Evolutionary conservation across 2,888 invertebrate species (phyloP).

Genomic region (Xylocampa areola): DNA sequence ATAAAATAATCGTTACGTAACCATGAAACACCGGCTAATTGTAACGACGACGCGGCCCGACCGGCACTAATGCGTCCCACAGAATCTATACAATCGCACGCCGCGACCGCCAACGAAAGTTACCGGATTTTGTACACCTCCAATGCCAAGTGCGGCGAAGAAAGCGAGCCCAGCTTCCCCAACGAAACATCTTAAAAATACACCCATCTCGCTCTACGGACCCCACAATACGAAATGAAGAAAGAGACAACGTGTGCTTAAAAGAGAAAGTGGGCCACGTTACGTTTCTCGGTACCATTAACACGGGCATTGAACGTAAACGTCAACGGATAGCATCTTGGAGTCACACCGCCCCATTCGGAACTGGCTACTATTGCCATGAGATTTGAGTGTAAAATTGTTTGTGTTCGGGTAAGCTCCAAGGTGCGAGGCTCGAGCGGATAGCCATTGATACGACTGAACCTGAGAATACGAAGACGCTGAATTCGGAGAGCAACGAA

Average conservation of each 20-base stretch:
- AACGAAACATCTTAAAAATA: constrained; percentile 73
- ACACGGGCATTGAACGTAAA: constrained; percentile 88
- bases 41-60: constrained; percentile 68
- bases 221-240: constrained; percentile 64
- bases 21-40: constrained; percentile 77
- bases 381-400: constrained; percentile 59
- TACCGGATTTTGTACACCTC: constrained; percentile 87
- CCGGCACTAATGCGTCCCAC: constrained; percentile 63
- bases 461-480: constrained; percentile 66
- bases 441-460: constrained; percentile 66
- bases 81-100: constrained; percentile 75
- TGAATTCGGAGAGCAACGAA: constrained; percentile 88
- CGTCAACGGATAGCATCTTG: constrained; percentile 80
- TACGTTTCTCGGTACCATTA: constrained; percentile 88
- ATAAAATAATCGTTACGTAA: constrained; percentile 77
- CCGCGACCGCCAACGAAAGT: constrained; percentile 85
- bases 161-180: constrained; percentile 86
- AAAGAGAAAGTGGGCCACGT: constrained; percentile 90
- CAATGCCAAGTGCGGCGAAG: constrained; percentile 89
- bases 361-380: constrained; percentile 61
- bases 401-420: constrained; percentile 51
- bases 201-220: constrained; percentile 78
- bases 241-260: constrained; percentile 84
- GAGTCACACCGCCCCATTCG: constrained; percentile 53
- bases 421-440: constrained; percentile 67